Base-by-base conservation (phyloP, 1,140 invertebrate genomes). In the Dryas iulia region DNA sequence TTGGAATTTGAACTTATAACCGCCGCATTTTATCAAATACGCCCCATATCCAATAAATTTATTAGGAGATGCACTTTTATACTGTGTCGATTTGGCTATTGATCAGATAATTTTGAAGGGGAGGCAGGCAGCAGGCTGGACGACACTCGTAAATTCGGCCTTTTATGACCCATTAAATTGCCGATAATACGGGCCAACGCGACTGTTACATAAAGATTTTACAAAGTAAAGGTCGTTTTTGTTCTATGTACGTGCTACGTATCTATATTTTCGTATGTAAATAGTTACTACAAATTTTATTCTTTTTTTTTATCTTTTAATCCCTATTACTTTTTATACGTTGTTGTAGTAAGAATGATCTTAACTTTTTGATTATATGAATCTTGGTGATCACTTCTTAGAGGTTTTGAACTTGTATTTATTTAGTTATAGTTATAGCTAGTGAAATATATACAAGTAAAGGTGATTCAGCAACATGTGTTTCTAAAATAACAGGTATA, bases 101-200 rank as follows among this genome's bases (percentile, higher is more conserved):
- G 81, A 82, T 84, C 81, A 80, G 84, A 85, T 85, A 80, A 78
- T 78, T 60, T 76, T 65, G 69, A 74, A 75, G 54, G 72, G 66
- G 59, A 66, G 56, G 71, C 63, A 31, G 69, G 18, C 33, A 66
- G 71, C 60, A 47, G 64, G 67, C 59, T 71, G 76, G 73, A 69
- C 76, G 70, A 67, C 74, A 77, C 73, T 83, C 83, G 78, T 88
- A 88, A 88, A 86, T 86, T 86, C 77, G 61, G 76, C 72, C 78
- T 81, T 88, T 86, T 86, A 85, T 85, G 84, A 81, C 69, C 82
- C 83, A 81, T 85, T 82, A 85, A 81, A 85, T 80, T 81, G 82
- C 73, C 81, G 78, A 86, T 84, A 82, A 87, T 78, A 84, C 74
- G 69, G 72, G 61, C 72, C 69, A 65, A 67, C 60, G 59, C 67